Evolutionary conservation across 2,113 vertebrate genomes (phyloP).

Genomic region (Redunca redunca): DNA sequence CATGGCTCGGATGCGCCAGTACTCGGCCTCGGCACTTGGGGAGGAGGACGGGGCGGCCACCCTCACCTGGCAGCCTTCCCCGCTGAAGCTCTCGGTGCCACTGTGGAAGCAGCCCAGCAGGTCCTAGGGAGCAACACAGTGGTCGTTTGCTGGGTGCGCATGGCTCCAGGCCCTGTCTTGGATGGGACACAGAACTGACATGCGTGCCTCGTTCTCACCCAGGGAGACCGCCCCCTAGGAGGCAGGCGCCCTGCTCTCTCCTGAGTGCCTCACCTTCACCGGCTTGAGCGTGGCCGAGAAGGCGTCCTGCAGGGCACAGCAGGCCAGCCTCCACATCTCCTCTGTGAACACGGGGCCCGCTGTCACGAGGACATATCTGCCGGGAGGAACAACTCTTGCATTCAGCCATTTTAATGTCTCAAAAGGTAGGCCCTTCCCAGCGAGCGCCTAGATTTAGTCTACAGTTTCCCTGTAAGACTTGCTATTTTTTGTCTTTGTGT

Average conservation of each 20-base stretch:
- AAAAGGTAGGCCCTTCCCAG: background rate
- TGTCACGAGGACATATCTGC: slow-evolving; percentile 94
- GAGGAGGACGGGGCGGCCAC: slow-evolving; percentile 94
- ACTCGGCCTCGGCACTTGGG: slow-evolving; percentile 93
- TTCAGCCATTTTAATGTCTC: background rate
- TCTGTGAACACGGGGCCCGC: slow-evolving; percentile 96
- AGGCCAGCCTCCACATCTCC: slow-evolving; percentile 98
- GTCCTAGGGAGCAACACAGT: slow-evolving; percentile 83
- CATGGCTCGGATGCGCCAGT: slow-evolving; percentile 98
- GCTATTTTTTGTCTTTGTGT: background rate
- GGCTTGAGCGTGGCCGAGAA: slow-evolving; percentile 96
- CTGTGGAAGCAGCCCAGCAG: slow-evolving; percentile 96
- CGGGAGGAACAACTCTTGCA: background rate
- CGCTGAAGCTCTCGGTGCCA: slow-evolving; percentile 91
- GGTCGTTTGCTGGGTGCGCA: background rate
- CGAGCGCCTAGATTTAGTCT: accelerated
- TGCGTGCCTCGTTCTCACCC: background rate
- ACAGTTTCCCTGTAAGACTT: background rate
- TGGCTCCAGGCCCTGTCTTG: accelerated
- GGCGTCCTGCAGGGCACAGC: slow-evolving; percentile 95
- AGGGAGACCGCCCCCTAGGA: background rate
- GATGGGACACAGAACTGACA: background rate
- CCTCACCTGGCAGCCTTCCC: slow-evolving; percentile 97
- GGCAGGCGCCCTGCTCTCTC: background rate
- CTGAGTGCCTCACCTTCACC: slow-evolving; percentile 87